phyloP scores from a whole-genome alignment of 2,113 vertebrate species.

The Pseudolaguvia tuberculata region DNA sequence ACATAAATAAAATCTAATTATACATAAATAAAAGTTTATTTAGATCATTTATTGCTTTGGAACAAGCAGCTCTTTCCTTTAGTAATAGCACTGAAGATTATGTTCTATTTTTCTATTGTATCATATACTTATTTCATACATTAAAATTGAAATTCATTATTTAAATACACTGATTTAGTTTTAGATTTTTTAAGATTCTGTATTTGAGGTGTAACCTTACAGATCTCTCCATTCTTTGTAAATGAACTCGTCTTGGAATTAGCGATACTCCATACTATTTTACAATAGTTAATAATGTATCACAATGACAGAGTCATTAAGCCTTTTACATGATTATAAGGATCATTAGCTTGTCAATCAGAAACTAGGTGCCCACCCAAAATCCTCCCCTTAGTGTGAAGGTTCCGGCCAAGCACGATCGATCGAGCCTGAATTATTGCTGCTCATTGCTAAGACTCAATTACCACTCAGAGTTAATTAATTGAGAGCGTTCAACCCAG shows the following conservation, averaged over 20 bases:
- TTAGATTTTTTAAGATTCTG: no score
- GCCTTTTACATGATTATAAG: conserved; percentile 44
- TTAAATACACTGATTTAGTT: no score
- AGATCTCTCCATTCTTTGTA: no score
- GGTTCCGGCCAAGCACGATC: conserved; percentile 42
- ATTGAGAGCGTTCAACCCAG: conserved; percentile 52
- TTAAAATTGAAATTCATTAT: no score
- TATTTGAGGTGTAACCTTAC: no score
- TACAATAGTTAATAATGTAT: conserved; percentile 38
- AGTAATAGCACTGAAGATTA: no score
- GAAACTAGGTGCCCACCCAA: conserved; percentile 35
- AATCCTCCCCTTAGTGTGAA: conserved; percentile 32
- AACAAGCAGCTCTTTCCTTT: no score
- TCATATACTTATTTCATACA: no score
- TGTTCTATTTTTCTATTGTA: no score
- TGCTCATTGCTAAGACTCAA: conserved; percentile 47
- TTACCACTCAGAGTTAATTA: conserved; percentile 49
- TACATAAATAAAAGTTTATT: no score
- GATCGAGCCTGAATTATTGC: conserved; percentile 48
- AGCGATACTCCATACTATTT: conserved; percentile 31
- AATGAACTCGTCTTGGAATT: conserved; percentile 7
- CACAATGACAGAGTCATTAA: conserved; percentile 44
- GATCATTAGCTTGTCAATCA: conserved; percentile 51
- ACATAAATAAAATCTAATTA: no score
- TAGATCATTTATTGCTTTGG: no score